Base-by-base conservation (phyloP, 2,888 invertebrate genomes). In the Ochlodes sylvanus region DNA sequence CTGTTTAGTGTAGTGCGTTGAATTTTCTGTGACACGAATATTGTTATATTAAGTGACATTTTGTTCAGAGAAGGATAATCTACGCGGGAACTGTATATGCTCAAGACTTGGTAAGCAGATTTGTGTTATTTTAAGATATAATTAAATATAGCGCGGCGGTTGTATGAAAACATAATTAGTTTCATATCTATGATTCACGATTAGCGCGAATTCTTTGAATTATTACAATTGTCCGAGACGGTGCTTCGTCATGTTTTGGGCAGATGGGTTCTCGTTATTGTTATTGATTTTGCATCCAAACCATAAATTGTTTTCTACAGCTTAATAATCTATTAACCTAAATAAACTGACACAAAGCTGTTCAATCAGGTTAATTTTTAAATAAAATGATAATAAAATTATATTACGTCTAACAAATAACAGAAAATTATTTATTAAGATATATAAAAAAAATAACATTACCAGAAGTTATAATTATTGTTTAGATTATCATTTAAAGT, bases 161-260 rank as follows among this genome's bases (percentile, higher is more conserved):
- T 89, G 87, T 84, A 87, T 87, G 87, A 87, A 88, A 89, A 86
- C 82, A 85, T 88, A 90, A 90, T 92, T 91, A 89, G 87, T 88
- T 84, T 82, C 84, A 86, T 86, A 85, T 85, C 81, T 74, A 77
- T 87, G 86, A 88, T 76, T 88, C 85, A 87, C 73, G 72, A 67
- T 88, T 88, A 74, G 72, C 83, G 77, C 70, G 77, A 87, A 85
- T 85, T 81, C 57, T 68, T 70, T 52, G 61, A 56, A 68, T 68
- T 56, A 32, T 57, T 52, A 27, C 50, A 68, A 68, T 63, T 55
- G 21, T 55, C 60, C 34, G 54, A 12, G 66, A 47, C 44, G 47
- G 55, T 14, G 12, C 44, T 27, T 19, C 34, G 27, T 19, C 32
- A 44, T 42, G 44, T 67, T 52, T 55, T 14, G 12, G 42, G 54